Conservation (phyloP, 2,888 invertebrate genomes). For the Trachelus tabidus region DNA sequence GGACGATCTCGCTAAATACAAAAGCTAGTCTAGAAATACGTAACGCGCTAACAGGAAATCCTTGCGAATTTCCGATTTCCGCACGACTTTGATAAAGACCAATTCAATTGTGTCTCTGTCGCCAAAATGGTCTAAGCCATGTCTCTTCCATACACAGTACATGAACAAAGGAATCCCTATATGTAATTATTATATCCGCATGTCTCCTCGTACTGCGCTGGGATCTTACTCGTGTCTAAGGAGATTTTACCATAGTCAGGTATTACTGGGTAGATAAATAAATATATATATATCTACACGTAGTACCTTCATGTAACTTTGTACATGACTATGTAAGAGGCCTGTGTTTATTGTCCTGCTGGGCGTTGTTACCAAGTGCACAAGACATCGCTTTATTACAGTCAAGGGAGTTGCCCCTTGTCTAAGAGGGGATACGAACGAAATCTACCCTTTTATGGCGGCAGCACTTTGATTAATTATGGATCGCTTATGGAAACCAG, state of each 20-base stretch:
- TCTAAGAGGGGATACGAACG: slow-evolving; percentile 4
- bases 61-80: background rate
- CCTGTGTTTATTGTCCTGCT: slow-evolving; percentile 53
- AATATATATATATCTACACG: background rate
- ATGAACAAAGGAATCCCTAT: background rate
- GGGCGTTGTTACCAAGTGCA: slow-evolving; percentile 53
- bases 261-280: background rate
- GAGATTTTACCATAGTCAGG: background rate
- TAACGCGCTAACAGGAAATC: background rate
- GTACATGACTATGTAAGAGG: slow-evolving; percentile 15
- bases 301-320: background rate
- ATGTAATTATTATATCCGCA: background rate
- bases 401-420: slow-evolving; percentile 39
- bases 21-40: background rate
- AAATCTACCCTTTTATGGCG: slow-evolving; percentile 30
- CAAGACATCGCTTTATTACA: slow-evolving; percentile 55
- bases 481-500: slow-evolving; percentile 41
- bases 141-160: background rate
- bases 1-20: background rate
- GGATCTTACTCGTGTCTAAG: background rate
- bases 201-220: background rate
- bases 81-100: too few relatives aligned
- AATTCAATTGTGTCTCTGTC: background rate
- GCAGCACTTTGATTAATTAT: slow-evolving; percentile 45
- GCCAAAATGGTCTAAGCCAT: background rate